Evolutionary conservation across 2,113 vertebrate genomes (phyloP), one percentile per base, ranked within the genome.

Genomic region (Oplegnathus fasciatus): DNA sequence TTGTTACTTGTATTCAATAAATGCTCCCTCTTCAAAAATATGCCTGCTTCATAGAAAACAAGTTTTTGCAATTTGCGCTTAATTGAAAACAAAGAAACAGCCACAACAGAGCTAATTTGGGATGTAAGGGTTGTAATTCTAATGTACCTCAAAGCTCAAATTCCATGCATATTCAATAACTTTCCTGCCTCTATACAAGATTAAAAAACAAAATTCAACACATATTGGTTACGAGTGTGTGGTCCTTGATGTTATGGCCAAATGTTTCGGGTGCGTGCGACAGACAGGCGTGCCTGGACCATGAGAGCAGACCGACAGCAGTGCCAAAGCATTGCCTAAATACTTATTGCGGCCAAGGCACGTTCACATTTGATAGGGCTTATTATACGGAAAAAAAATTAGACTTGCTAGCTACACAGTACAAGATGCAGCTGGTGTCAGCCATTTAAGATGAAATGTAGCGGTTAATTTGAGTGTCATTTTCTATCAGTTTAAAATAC

Each of bases 151-250:
- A 75, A 52, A 77, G 64, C 81, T 44, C 72, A 40, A 58, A n/a
- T 54, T 60, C 15, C 60, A 77, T 66, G 60, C 50, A 86, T 64
- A 82, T 80, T 84, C 40, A 88, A 77, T 64, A 73, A 72, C 30
- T 48, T 52, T 40, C 58, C 68, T 72, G 55, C 22, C 57, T 78
- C 24, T 37, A 46, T 64, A 48, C 61, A 17, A 81, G 67, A 85
- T 85, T 58, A 57, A 86, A 88, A 37, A 58, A 9, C 17, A 40
- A 69, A 82, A 72, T 57, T 65, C 26, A 78, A 28, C 50, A 75
- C 55, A 61, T 81, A 78, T 58, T 88, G 73, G 87, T 81, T 81
- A 52, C 62, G 77, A 58, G 69, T 83, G 78, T 89, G 81, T 66
- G 37, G 28, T 40, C 32, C 78, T 81, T 72, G 61, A 84, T 86